These are phyloP conservation scores for Lasiommata megera DNA, from an alignment of 2,888 invertebrate species.

Conservation along the genomic window DNA sequence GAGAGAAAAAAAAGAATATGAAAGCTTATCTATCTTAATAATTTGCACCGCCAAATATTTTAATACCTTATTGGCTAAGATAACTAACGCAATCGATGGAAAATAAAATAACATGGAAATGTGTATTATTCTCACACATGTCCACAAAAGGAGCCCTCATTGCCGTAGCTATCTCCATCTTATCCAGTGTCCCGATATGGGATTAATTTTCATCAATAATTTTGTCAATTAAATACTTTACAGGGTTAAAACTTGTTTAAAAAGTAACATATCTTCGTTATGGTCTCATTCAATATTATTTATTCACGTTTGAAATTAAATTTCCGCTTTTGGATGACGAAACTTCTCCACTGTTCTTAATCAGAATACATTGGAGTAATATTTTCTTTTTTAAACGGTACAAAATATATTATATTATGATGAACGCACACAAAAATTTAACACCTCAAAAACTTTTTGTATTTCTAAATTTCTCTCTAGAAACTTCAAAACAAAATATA, in stretches of 20 bases:
- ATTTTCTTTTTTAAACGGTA: too few species aligned
- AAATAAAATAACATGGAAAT: neutral
- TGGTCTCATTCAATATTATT: conserved; percentile 30
- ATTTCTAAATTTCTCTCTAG: neutral
- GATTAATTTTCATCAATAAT: conserved; percentile 69
- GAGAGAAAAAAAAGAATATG: too few species aligned
- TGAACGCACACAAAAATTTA: neutral
- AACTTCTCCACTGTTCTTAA: neutral
- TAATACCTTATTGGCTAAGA: neutral
- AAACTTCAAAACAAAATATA: too few species aligned
- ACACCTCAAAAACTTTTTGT: neutral
- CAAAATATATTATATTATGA: too few species aligned
- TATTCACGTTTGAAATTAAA: neutral
- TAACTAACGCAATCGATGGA: too few species aligned
- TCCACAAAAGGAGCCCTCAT: neutral
- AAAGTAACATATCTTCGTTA: conserved; percentile 58
- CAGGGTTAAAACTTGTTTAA: conserved; percentile 68
- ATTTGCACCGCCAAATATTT: too few species aligned
- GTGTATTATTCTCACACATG: neutral
- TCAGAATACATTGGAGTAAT: too few species aligned
- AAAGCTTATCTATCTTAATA: too few species aligned
- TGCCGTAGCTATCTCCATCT: conserved; percentile 29
- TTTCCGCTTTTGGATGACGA: neutral
- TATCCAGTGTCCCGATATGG: conserved; percentile 18
- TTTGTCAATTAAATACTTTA: conserved; percentile 75